Evolutionary conservation across 2,113 vertebrate genomes (phyloP).

Genomic region (Psittacula cyanocephala): DNA sequence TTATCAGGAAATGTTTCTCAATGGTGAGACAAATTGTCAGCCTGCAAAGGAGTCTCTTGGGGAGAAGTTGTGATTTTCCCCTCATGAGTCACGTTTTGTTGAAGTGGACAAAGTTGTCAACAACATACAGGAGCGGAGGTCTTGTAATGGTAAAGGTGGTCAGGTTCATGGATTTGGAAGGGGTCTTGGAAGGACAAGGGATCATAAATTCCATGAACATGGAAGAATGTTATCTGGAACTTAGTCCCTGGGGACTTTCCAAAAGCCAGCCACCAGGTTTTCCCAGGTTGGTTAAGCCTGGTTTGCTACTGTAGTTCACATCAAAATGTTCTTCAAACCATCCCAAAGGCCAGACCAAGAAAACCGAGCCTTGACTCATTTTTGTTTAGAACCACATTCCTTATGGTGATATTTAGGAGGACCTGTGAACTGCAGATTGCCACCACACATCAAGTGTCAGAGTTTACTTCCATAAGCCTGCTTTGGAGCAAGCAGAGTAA

Average conservation of each 20-base stretch:
- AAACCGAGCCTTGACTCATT: not conserved
- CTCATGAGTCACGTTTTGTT: not conserved
- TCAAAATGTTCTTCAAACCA: not conserved
- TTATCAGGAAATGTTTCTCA: constrained; percentile 34
- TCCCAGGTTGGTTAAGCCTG: not conserved
- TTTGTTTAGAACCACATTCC: not conserved
- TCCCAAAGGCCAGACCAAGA: not conserved
- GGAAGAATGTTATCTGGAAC: not conserved
- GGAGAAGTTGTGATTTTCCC: not conserved
- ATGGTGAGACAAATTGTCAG: constrained; percentile 7
- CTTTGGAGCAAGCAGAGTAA: not conserved
- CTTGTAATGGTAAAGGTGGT: rapidly evolving
- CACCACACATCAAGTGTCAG: not conserved
- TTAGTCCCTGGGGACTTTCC: not conserved
- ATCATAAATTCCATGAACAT: not conserved
- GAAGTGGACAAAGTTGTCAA: not conserved
- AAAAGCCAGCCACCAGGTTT: not conserved
- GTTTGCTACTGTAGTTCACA: not conserved
- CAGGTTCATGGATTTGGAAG: not conserved
- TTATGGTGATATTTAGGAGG: not conserved
- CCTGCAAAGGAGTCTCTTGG: not conserved
- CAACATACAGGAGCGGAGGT: not conserved
- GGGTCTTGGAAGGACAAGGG: not conserved
- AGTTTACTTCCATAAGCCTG: not conserved
- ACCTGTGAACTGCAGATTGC: not conserved